Evolutionary conservation across 2,797 vertebrate genomes (phyloP).

Genomic region (Dermochelys coriacea): DNA sequence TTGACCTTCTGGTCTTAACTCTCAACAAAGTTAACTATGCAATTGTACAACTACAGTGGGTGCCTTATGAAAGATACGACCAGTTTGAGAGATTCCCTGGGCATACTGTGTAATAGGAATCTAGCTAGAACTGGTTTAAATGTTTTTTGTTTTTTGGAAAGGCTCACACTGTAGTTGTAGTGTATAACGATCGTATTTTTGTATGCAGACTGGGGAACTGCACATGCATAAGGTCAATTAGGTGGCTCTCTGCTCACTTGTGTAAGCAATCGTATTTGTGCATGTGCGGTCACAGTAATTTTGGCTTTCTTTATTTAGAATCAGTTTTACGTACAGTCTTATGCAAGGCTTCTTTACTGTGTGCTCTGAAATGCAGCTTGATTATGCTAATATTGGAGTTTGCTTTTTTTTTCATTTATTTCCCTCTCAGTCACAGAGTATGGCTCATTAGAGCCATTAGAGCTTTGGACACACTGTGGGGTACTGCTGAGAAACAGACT

Average conservation of each 20-base stretch:
- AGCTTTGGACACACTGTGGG: neutral
- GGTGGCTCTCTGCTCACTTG: neutral
- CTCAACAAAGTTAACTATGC: no score
- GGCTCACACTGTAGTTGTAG: neutral
- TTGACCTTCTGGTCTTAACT: neutral
- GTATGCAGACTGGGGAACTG: neutral
- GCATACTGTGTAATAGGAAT: neutral
- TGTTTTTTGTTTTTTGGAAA: neutral
- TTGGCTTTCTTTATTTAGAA: neutral
- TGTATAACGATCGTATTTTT: neutral
- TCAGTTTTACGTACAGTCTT: neutral
- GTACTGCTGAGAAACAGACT: neutral
- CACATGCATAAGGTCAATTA: neutral
- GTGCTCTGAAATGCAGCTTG: neutral
- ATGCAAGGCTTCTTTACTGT: neutral
- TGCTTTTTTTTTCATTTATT: neutral
- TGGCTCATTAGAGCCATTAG: neutral
- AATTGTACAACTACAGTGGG: neutral
- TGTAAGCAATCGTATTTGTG: neutral
- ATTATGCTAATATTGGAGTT: neutral
- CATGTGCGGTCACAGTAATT: neutral
- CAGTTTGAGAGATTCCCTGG: neutral
- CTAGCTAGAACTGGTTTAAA: neutral
- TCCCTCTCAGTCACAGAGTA: neutral
- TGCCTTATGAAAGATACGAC: neutral